Percentiles rank a stretch among this genome's conserved stretches.
Evolutionary conservation across 2,888 invertebrate genomes (phyloP).

Genomic region (Macaria liturata): DNA sequence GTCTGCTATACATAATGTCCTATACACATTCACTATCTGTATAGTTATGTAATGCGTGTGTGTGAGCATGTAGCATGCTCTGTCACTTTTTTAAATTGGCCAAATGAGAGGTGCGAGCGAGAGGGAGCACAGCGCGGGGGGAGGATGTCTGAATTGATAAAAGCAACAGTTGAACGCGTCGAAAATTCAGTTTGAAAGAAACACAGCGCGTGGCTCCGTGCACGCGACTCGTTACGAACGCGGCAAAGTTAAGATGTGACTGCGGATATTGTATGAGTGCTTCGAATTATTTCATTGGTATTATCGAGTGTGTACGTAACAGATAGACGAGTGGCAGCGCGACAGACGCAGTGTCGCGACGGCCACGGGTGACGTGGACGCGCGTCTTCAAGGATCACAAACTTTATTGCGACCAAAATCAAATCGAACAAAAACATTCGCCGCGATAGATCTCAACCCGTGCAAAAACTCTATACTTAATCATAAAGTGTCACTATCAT

Average conservation of each 20-base stretch:
- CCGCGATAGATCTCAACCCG: slow-evolving; percentile 56
- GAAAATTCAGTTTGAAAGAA: slow-evolving; percentile 75
- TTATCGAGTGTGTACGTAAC: slow-evolving; percentile 50
- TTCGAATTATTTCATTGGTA: slow-evolving; percentile 53
- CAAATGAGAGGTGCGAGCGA: slow-evolving; percentile 55
- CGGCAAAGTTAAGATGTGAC: slow-evolving; percentile 75
- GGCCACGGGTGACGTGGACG: slow-evolving; percentile 71
- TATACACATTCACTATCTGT: slow-evolving; percentile 46
- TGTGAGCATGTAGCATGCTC: slow-evolving; percentile 45
- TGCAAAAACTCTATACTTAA: slow-evolving; percentile 53
- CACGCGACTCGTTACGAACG: slow-evolving; percentile 51
- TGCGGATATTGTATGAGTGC: slow-evolving; percentile 65
- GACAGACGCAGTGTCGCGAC: slow-evolving; percentile 51
- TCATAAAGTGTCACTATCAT: slow-evolving; percentile 59
- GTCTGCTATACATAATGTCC: slow-evolving; percentile 50
- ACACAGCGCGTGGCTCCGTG: slow-evolving; percentile 56
- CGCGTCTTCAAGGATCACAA: slow-evolving; percentile 70
- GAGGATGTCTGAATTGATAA: slow-evolving; percentile 75
- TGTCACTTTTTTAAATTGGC: slow-evolving; percentile 54
- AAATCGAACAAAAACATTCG: slow-evolving; percentile 67
- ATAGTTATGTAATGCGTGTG: slow-evolving; percentile 50
- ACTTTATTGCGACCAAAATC: slow-evolving; percentile 73
- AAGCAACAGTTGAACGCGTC: slow-evolving; percentile 76
- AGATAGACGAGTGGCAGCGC: slow-evolving; percentile 42
- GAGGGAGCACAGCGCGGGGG: slow-evolving; percentile 59